Evolutionary conservation across 2,113 vertebrate genomes (phyloP), one percentile per base, ranked within the genome.

Genomic region (Bombycilla garrulus): DNA sequence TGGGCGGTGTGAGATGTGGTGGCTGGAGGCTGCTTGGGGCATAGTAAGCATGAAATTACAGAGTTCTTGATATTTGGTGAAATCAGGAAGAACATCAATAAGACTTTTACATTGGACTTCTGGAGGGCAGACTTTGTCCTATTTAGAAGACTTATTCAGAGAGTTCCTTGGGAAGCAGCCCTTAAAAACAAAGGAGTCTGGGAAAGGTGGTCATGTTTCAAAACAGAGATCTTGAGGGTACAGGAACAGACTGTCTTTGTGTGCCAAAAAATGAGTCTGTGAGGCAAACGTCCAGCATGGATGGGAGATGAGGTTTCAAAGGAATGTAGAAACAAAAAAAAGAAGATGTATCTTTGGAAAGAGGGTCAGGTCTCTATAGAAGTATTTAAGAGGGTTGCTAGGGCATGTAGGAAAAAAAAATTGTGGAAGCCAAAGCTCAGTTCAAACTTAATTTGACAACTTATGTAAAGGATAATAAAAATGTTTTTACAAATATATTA

Each of bases 221-320:
- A 42, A 64, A 31, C 13, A 31, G 13, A 31, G 21, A 33, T 40
- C 28, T 18, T 54, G 38, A 54, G 70, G 16, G 38, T 50, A n/a
- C 29, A 42, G 44, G 29, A 54, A 40, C 20, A 51, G 11, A 51
- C 48, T 31, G 15, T 40, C 21, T 15, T 5, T 53, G 36, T 31
- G 28, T 40, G 48, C 36, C 1, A 0, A 24, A 33, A 31, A 28
- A 71, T 10, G 20, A 51, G 26, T 7, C 0, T 0, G 17, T 2
- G 3, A 51, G 35, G 20, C 2, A 51, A 38, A 38, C 0, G 0
- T 2, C 14, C 35, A 51, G n/a, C 13, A 7, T 51, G 35, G 47
- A 23, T 70, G 47, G 20, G 35, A 19, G 31, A 29, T 0, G 3
- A 70, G 14, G 35, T 70, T 51, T 51, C 38, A 47, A 31, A 51